Evolutionary conservation across 2,797 vertebrate genomes (phyloP).

Genomic region (Clamator glandarius): DNA sequence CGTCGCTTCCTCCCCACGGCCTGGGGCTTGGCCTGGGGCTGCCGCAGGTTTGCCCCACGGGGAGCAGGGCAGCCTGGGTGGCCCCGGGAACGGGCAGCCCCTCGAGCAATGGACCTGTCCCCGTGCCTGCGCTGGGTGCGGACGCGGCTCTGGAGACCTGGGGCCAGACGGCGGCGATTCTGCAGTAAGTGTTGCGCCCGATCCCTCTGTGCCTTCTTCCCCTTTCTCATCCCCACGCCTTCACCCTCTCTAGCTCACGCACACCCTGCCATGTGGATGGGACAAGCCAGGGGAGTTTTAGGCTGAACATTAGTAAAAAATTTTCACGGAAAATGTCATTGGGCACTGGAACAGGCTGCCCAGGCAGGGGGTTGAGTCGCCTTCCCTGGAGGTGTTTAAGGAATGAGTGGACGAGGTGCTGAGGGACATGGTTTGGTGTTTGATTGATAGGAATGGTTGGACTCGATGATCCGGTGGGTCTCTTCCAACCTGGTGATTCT

Average conservation of each 20-base stretch:
- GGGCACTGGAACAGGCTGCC: too few species aligned
- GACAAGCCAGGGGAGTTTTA: too few species aligned
- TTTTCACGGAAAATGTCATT: too few species aligned
- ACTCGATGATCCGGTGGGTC: too few species aligned
- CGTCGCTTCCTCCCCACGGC: not conserved
- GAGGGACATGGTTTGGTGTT: too few species aligned
- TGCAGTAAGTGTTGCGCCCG: conserved; percentile 83
- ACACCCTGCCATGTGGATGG: accelerated
- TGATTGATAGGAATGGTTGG: too few species aligned
- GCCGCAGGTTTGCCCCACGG: not conserved
- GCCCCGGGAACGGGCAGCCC: not conserved
- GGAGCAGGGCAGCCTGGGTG: not conserved
- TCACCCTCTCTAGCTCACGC: accelerated
- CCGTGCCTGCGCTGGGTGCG: conserved; percentile 88
- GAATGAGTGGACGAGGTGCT: too few species aligned
- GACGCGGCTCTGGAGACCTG: conserved; percentile 83
- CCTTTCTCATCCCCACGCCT: accelerated
- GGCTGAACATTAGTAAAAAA: too few species aligned
- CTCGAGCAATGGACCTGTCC: conserved; percentile 85
- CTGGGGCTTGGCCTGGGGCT: not conserved
- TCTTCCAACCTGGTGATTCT: too few species aligned
- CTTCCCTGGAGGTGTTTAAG: too few species aligned
- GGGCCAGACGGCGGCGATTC: conserved; percentile 79
- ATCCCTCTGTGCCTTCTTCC: not conserved
- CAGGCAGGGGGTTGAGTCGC: too few species aligned